phyloP scores from a whole-genome alignment of 1,140 invertebrate genomes.

The Atta cephalotes region DNA sequence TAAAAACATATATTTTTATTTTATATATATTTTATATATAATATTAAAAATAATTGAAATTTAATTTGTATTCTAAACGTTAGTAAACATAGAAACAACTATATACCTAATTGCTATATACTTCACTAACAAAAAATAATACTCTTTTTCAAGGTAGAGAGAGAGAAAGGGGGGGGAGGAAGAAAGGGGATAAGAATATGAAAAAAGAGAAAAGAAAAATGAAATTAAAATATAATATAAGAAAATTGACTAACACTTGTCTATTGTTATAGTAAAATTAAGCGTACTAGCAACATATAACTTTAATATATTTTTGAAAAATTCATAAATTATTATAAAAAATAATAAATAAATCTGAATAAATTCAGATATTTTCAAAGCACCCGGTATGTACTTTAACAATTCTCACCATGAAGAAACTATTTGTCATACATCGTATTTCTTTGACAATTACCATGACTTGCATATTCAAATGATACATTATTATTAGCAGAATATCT shows the following conservation, averaged over 20 bases:
- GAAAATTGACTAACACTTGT: neutral
- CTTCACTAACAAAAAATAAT: neutral
- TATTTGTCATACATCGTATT: neutral
- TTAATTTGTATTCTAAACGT: neutral
- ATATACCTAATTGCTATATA: neutral
- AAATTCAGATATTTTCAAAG: neutral
- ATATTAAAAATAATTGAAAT: neutral
- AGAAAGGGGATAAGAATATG: neutral
- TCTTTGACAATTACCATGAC: neutral
- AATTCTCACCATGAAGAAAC: neutral
- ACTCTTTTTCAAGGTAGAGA: neutral
- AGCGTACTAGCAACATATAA: neutral
- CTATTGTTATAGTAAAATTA: neutral
- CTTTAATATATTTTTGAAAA: neutral
- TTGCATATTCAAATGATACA: neutral
- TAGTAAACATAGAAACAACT: neutral
- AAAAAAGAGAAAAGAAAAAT: neutral
- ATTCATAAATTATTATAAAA: neutral
- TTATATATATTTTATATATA: too few species aligned
- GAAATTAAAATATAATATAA: neutral
- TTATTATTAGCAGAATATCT: slow-evolving; percentile 31
- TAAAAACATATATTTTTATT: too few species aligned
- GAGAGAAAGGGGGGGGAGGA: neutral
- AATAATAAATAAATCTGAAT: neutral
- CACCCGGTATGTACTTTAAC: neutral